Evolutionary conservation across 2,888 invertebrate species (phyloP).

Genomic region (Andrena flavipes): DNA sequence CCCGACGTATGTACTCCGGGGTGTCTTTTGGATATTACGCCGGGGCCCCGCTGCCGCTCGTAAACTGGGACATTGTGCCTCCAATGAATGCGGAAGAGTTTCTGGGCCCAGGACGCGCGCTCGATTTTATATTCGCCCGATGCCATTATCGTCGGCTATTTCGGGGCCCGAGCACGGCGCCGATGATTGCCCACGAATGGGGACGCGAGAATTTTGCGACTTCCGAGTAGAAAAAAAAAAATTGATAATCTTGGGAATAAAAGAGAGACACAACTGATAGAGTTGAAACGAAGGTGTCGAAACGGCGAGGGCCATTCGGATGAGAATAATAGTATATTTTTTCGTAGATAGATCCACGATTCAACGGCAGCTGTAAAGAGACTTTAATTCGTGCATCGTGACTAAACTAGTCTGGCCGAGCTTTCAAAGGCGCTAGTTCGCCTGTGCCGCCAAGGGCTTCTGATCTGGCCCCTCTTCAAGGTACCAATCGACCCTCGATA

Average conservation of each 20-base stretch:
- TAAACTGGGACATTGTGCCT: slow-evolving; percentile 61
- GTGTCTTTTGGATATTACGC: slow-evolving; percentile 40
- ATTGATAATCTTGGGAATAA: too few species aligned
- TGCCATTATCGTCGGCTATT: slow-evolving; percentile 18
- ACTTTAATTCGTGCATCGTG: slow-evolving; percentile 54
- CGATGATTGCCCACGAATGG: not conserved
- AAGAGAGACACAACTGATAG: too few species aligned
- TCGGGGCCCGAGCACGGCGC: too few species aligned
- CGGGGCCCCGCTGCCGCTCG: slow-evolving; percentile 33
- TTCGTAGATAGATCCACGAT: slow-evolving; percentile 8
- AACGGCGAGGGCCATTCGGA: not conserved
- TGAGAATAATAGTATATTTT: not conserved
- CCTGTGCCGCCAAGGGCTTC: slow-evolving; percentile 51
- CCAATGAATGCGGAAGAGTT: slow-evolving; percentile 50
- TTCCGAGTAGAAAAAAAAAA: not conserved
- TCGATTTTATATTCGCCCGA: slow-evolving; percentile 32
- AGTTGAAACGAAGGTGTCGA: not conserved
- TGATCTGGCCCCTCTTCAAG: slow-evolving; percentile 36
- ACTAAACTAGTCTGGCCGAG: slow-evolving; percentile 44
- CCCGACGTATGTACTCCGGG: slow-evolving; percentile 26
- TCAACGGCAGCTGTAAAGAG: slow-evolving; percentile 44
- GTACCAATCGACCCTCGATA: slow-evolving; percentile 61
- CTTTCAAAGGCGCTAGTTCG: slow-evolving; percentile 53
- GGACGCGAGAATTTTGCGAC: not conserved
- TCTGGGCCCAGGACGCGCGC: not conserved